These are phyloP conservation scores for Ceratosolen solmsi DNA, from an alignment of 1,140 invertebrate species.

Conservation along the genomic window DNA sequence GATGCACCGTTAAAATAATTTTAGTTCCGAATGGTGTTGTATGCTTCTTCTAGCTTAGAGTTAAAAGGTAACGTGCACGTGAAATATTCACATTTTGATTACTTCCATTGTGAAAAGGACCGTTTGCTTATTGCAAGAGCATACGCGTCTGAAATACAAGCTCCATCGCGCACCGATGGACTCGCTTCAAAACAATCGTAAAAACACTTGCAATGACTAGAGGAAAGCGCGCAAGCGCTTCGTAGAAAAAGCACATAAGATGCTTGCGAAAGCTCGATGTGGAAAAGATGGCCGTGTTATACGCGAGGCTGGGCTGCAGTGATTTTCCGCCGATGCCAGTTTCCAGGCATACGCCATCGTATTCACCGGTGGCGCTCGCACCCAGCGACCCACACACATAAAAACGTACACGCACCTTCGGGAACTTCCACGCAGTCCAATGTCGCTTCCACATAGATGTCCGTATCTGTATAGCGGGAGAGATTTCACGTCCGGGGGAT, in stretches of 20 bases:
- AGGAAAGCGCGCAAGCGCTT: neutral
- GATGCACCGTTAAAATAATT: conserved; percentile 15
- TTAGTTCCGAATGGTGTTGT: neutral
- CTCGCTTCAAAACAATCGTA: too few relatives aligned
- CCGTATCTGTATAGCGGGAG: too few relatives aligned
- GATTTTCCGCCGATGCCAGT: conserved; percentile 19
- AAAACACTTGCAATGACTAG: neutral
- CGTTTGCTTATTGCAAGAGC: neutral
- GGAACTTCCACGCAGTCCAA: too few relatives aligned
- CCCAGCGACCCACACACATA: neutral
- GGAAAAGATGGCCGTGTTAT: conserved; percentile 47
- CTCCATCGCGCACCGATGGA: too few relatives aligned
- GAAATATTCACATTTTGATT: neutral
- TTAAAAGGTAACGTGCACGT: neutral
- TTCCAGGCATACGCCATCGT: conserved; percentile 24
- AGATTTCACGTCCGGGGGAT: neutral
- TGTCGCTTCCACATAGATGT: neutral
- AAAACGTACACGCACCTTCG: neutral
- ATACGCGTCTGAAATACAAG: too few relatives aligned
- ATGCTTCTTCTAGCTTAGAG: neutral
- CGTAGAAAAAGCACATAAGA: neutral
- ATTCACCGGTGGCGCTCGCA: neutral
- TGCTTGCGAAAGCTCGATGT: neutral
- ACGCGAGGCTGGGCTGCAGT: neutral
- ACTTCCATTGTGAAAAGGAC: neutral